Evolutionary conservation across 2,888 invertebrate species (phyloP), one percentile per base, ranked within the genome.

Genomic region (Onthophagus sagittarius): DNA sequence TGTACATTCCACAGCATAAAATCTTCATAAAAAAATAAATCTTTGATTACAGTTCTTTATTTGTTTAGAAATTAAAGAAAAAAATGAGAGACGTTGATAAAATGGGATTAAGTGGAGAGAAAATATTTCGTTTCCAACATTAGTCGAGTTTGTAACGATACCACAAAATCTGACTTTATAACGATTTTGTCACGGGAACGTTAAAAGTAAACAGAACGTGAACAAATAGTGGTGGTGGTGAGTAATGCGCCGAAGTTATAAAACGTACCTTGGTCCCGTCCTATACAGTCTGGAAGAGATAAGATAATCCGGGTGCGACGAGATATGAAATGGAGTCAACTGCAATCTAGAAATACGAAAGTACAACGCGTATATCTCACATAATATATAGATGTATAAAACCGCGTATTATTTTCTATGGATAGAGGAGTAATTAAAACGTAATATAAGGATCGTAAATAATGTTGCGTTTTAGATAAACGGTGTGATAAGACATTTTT

Each of bases 211-310:
- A 53, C 39, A 53, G 39, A 53, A 53, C 39, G 39, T 53, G 39
- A 53, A 53, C 39, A 53, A 53, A 53, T 53, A 53, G 39, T 53
- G 39, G 39, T 53, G 39, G 39, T 53, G 39, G 39, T 53, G 39
- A 53, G 39, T 53, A 53, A 53, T 53, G 39, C 39, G 39, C 39
- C 11, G 39, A 53, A 53, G 39, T 53, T 53, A 53, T 53, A 53
- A 53, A 53, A 53, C 39, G 39, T 53, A 53, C 39, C 39, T 53
- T 53, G 39, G 39, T 53, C 67, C 32, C 31, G 67, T 67, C 23
- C 67, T 32, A 23, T 23, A n/a, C 67, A 67, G 67, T 67, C 67
- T 67, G 67, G 67, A 67, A 32, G 15, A 67, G 67, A 67, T 67
- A 67, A 67, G 67, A 67, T 67, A 63, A 15, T 63, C 23, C 23